phyloP scores from a whole-genome alignment of 2,113 vertebrate species.

The Xiphophorus couchianus region DNA sequence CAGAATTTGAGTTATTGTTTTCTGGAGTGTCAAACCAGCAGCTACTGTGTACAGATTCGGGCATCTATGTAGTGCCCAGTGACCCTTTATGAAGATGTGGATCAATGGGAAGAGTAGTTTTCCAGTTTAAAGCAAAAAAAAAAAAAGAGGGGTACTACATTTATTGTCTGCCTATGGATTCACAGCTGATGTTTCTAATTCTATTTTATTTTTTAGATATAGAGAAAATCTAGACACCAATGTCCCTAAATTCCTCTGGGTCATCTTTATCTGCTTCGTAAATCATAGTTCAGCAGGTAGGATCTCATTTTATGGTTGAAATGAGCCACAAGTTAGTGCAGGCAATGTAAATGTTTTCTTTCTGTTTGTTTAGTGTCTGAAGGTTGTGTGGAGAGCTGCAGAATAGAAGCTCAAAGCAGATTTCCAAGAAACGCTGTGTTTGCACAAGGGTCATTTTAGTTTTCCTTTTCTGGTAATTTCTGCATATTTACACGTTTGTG shows the following conservation, averaged over 20 bases:
- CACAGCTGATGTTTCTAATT: not conserved
- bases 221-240: too few species aligned
- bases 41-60: not conserved
- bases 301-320: not conserved
- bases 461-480: not conserved
- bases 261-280: not conserved
- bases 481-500: not conserved
- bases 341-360: not conserved
- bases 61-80: not conserved
- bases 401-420: not conserved
- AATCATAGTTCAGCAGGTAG: constrained; percentile 12
- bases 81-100: not conserved
- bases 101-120: not conserved
- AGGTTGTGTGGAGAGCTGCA: not conserved
- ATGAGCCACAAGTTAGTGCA: not conserved
- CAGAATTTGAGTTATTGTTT: not conserved
- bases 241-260: not conserved
- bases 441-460: not conserved
- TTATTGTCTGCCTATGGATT: not conserved
- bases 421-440: not conserved
- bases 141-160: too few species aligned
- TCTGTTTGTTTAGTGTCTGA: constrained; percentile 1
- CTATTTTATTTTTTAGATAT: not conserved
- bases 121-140: too few species aligned
- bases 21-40: not conserved